Base-by-base conservation (phyloP, 1,140 invertebrate genomes). In the Pogonomyrmex barbatus region DNA sequence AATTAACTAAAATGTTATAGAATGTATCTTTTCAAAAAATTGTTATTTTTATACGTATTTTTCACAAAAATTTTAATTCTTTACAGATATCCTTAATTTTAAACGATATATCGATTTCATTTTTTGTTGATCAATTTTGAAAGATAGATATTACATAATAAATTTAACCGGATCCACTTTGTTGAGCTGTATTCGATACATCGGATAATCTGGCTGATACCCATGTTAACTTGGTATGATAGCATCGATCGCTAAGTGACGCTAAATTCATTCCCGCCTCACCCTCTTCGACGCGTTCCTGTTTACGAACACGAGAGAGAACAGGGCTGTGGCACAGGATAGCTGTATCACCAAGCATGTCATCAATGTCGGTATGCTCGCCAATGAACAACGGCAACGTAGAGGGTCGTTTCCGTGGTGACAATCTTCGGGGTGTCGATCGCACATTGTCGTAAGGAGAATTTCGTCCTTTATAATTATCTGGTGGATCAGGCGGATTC, bases 281-380 rank as follows among this genome's bases (percentile, higher is more conserved):
- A 94, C 93, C 93, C 60, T 92, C 86, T 70, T 82, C 76, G 10
- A 71, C 39, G 42, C 45, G 70, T 75, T 90, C 84, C 33, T 91
- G 92, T 90, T 92, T 92, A 68, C 91, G 88, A 86, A 92, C 70
- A 12, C 91, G 91, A 24, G 90, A 92, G 83, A 90, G 87, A 56
- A 91, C 75, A 1, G 93, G 91, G 73, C 91, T 93, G 9, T 92
- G 91, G 30, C 88, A 90, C 33, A 90, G 93, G 45, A 92, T 30
- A n/a, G 45, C 85, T 42, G 93, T 89, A 39, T 95, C 95, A 6
- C 97, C 97, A 67, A 98, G 94, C 91, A 98, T 96, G 91, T 98
- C 97, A 91, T 98, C 97, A 79, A 98, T 98, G 93, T 98, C 97
- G 12, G 96, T 97, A 92, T 97, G 96, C 81, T 96, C 96, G 33